Evolutionary conservation across 2,888 invertebrate genomes (phyloP), one percentile per base, ranked within the genome.

Genomic region (Elysia crispata): DNA sequence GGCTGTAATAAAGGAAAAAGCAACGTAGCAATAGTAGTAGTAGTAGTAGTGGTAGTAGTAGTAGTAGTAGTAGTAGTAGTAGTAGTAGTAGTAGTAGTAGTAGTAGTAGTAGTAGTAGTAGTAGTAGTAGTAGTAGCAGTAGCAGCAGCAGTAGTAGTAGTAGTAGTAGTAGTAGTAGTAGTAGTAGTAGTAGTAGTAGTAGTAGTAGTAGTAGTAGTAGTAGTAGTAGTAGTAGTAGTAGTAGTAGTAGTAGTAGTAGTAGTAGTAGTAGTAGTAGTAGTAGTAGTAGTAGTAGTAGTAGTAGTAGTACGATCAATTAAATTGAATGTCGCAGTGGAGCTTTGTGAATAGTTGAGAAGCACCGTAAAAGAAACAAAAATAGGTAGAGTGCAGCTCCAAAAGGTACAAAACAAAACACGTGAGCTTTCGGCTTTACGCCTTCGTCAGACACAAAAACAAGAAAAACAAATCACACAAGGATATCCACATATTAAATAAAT

Each of bases 11-110:
- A 54, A n/a, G 18, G 57, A 0, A n/a, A 20, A 8, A 62, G n/a
- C n/a, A n/a, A n/a, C n/a, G 67, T 67, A 67, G 67, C 20, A 67
- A 31, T 67, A 67, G 67, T 67, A 67, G 67, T 67, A 67, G 67
- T 67, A 67, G 67, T 25, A 67, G 67, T 67, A 67, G 67, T 28
- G 30, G 67, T 28, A 67, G 67, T n/a, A 70, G 70, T 33, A 70
- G 70, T n/a, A 70, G 70, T n/a, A 70, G 70, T n/a, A 70, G 41
- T 41, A 70, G 70, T 41, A 70, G 70, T 70, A 70, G 70, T 41
- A 70, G 70, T 70, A 70, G 70, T 41, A 70, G 70, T 41, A 70
- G 41, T 41, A 70, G 70, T 41, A 54, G 70, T n/a, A 70, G 70
- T 33, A 70, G 70, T n/a, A 70, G 70, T 41, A 70, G 70, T n/a